Evolutionary conservation across 1,140 invertebrate genomes (phyloP), one percentile per base, ranked within the genome.

Genomic region (Pseudomyrmex gracilis): DNA sequence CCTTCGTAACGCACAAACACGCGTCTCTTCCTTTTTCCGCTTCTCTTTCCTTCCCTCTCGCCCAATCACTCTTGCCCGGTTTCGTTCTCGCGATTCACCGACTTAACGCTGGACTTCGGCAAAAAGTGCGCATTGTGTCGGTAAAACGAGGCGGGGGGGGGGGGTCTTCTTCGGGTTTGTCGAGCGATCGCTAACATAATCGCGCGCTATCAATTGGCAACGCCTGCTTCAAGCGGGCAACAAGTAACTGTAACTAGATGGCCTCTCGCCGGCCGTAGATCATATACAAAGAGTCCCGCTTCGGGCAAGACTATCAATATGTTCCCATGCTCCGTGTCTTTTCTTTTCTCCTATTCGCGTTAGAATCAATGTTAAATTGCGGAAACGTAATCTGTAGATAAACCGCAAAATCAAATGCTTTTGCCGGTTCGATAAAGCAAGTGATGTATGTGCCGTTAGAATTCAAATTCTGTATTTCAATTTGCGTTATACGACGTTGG

Each of bases 211-310:
- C 91, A 89, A 92, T 92, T 90, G 90, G 89, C 89, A 90, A 91
- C 88, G 88, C 90, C 89, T 90, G 88, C 88, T 85, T 90, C 87
- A 57, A 57, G 77, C 87, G 43, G 70, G 82, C 71, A 82, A 20
- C 80, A 67, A 60, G 55, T 93, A 92, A 92, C 92, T 92, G 91
- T 93, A 92, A 92, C 91, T 90, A 90, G 89, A 92, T 92, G 90
- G 90, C 91, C 92, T 10, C 83, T 10, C 83, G 88, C 89, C 76
- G 85, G 90, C 89, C 89, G 86, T 90, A 90, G 89, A 92, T 93
- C 91, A 90, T 88, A 84, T 73, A 80, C 86, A 34, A 34, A 34
- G 77, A 87, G 88, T 90, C 82, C 88, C 73, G 91, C 91, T 90
- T 24, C 74, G 60, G 49, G 87, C 83, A 84, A 84, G 82, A 92